Conservation (phyloP, 2,888 invertebrate genomes). For the Tanypteryx hageni region DNA sequence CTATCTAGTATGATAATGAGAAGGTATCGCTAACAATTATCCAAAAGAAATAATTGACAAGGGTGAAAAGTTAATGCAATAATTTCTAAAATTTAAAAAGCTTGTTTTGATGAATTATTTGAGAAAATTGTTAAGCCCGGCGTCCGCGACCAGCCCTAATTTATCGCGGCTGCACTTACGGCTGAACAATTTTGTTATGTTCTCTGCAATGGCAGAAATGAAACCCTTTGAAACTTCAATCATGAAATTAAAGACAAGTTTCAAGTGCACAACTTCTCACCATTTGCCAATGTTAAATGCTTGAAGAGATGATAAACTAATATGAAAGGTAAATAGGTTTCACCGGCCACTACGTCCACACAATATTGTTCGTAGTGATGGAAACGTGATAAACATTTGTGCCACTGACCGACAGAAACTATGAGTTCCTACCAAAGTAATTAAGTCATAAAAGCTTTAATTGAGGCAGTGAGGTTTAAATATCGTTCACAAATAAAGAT, state of each 20-base stretch:
- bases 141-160: slow-evolving; percentile 19
- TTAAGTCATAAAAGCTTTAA: too few relatives aligned
- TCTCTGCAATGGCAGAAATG: background rate
- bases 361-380: slow-evolving; percentile 49
- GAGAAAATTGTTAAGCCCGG: slow-evolving; percentile 26
- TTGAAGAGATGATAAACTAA: background rate
- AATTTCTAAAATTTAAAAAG: background rate
- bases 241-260: too few relatives aligned
- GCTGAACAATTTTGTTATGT: slow-evolving; percentile 25
- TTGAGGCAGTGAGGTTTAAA: too few relatives aligned
- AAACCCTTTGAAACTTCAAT: too few relatives aligned
- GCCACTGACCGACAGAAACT: background rate
- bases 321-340: background rate
- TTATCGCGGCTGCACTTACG: slow-evolving; percentile 48
- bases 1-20: background rate
- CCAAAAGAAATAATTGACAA: background rate
- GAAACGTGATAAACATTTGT: background rate
- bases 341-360: slow-evolving; percentile 53
- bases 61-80: background rate
- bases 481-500: too few relatives aligned
- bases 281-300: background rate
- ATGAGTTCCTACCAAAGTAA: too few relatives aligned
- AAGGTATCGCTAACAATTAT: background rate
- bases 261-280: background rate
- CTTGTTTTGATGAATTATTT: background rate